These are phyloP conservation scores for Dolomedes plantarius DNA, from an alignment of 2,888 invertebrate species.

Conservation along the genomic window DNA sequence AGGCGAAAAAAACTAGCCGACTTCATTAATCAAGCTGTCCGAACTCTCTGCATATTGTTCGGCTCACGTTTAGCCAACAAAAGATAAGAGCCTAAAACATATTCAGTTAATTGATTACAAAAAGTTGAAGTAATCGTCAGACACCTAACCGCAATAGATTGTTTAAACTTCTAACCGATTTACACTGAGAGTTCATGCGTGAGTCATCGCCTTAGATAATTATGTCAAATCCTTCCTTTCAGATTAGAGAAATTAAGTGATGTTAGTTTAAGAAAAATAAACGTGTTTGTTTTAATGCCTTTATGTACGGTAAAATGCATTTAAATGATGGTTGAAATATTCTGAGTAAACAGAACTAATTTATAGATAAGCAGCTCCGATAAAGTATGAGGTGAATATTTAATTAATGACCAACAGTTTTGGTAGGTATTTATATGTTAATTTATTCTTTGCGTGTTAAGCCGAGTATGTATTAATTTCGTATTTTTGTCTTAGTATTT, in stretches of 20 bases:
- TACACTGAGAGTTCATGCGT: background rate
- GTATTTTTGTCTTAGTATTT: too few relatives aligned
- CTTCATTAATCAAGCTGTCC: constrained; percentile 5
- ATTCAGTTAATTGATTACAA: background rate
- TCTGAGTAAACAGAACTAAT: too few relatives aligned
- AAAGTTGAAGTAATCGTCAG: background rate
- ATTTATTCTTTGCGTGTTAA: too few relatives aligned
- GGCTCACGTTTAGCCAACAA: background rate
- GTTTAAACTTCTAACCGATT: background rate
- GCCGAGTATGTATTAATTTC: too few relatives aligned
- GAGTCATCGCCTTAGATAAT: background rate
- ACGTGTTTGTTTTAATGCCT: too few relatives aligned
- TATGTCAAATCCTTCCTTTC: background rate
- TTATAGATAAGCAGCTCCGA: too few relatives aligned
- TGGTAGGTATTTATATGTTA: too few relatives aligned
- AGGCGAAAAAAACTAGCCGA: background rate
- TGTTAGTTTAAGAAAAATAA: too few relatives aligned
- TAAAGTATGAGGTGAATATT: too few relatives aligned
- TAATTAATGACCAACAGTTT: too few relatives aligned
- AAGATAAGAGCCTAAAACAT: background rate
- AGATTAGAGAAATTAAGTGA: background rate
- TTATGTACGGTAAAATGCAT: too few relatives aligned
- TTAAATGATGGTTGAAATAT: too few relatives aligned
- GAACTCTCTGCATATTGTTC: background rate
- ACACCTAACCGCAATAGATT: background rate